Evolutionary conservation across 2,113 vertebrate genomes (phyloP), one percentile per base, ranked within the genome.

Genomic region (Syrrhaptes paradoxus): DNA sequence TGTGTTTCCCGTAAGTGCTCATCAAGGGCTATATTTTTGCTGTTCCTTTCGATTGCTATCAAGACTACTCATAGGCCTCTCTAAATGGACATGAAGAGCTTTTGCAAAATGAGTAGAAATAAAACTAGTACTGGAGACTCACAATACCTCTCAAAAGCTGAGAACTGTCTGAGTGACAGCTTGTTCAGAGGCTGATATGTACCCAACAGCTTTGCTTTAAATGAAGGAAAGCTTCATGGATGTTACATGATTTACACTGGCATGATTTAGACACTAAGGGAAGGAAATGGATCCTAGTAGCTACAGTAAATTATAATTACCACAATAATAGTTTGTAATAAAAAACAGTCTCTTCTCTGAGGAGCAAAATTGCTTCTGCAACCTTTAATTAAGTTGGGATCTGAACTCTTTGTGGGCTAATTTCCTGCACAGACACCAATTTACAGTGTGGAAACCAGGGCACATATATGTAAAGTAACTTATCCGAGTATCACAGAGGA

Each of bases 81-180:
- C 48, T 79, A 59, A 87, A 75, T 49, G 15, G 8, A 55, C 75
- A 81, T 3, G n/a, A 91, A 36, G 34, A 93, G 10, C 57, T 72
- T 95, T 73, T 93, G 72, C 43, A 93, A 97, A 79, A 52, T 28
- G n/a, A 84, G 58, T 49, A 78, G 55, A 95, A 92, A 48, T 93
- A 65, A 95, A 96, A 70, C 72, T 87, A 73, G 4, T 87, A 90
- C 66, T 65, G 20, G 48, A 83, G 21, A 84, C 46, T 77, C 41
- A 82, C n/a, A 45, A 62, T 78, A 86, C 13, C 68, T 78, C 84
- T 95, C 73, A 94, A 80, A 97, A 45, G 10, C 75, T 86, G 58
- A 95, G 67, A 93, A 85, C 13, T 73, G 45, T 62, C 66, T 86
- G 41, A 96, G 74, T 77, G 78, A 49, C 77, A 77, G 77, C 75